These are phyloP conservation scores for Apis dorsata DNA, from an alignment of 1,140 invertebrate genomes.

Conservation along the genomic window DNA sequence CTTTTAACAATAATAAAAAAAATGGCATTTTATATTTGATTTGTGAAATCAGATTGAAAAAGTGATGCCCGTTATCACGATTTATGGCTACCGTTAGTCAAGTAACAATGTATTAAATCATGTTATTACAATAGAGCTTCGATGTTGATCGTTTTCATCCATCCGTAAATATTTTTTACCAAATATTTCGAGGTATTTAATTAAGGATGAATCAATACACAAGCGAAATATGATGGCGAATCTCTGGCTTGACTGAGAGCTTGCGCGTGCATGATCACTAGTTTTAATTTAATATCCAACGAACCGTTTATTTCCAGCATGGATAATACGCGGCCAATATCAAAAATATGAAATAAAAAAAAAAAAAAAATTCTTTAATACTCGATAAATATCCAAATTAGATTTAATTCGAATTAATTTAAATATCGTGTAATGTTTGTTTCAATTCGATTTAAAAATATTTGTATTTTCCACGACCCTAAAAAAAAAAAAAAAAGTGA, in stretches of 20 bases:
- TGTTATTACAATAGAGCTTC: no score
- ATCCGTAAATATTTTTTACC: neutral
- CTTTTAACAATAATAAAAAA: no score
- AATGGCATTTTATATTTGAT: no score
- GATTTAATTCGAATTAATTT: no score
- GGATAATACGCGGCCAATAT: neutral
- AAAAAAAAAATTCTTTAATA: neutral
- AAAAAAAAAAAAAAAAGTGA: no score
- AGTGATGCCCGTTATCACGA: no score
- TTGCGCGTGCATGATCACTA: neutral
- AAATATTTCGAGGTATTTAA: neutral
- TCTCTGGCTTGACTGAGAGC: neutral
- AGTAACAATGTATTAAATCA: no score
- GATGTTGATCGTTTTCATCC: neutral
- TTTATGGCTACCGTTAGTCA: no score
- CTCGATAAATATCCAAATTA: neutral
- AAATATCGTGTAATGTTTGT: no score
- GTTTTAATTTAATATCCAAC: conserved; percentile 3
- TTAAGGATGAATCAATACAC: conserved; percentile 1
- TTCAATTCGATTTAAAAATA: no score
- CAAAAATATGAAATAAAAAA: neutral
- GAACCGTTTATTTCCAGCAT: neutral
- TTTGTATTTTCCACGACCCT: no score
- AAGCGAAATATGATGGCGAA: neutral
- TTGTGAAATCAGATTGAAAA: no score